phyloP scores from a whole-genome alignment of 1,140 invertebrate genomes.

The Nephila pilipes region DNA sequence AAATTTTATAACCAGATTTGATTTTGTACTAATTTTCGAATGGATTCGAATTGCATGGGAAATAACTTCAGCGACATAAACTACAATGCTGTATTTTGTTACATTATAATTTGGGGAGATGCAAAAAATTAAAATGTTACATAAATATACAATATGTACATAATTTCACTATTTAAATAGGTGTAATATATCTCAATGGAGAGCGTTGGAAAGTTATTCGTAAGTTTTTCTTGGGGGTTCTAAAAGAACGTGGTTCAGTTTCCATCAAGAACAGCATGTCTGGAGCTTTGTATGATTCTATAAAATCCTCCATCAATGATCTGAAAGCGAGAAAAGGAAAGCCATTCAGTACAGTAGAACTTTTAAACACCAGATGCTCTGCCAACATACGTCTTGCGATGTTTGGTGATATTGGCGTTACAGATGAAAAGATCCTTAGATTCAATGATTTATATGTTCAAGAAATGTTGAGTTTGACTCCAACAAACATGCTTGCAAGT shows the following conservation, averaged over 20 bases:
- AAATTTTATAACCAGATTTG: too few species aligned
- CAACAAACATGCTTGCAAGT: neutral
- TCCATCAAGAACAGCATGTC: neutral
- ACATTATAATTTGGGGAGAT: too few species aligned
- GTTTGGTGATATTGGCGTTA: conserved; percentile 14
- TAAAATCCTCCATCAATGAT: neutral
- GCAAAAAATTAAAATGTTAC: too few species aligned
- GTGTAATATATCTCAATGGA: conserved; percentile 19
- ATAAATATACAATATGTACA: too few species aligned
- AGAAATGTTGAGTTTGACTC: neutral
- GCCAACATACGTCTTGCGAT: neutral
- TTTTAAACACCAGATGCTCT: neutral
- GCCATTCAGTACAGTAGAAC: neutral
- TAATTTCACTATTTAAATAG: neutral
- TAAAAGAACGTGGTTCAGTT: conserved; percentile 24
- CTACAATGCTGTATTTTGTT: too few species aligned
- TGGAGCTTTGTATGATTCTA: conserved; percentile 1
- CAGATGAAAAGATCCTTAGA: neutral
- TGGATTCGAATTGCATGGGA: too few species aligned
- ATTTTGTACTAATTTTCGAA: too few species aligned
- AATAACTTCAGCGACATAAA: too few species aligned
- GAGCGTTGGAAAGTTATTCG: conserved; percentile 42
- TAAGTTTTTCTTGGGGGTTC: conserved; percentile 48
- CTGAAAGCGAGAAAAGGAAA: neutral
- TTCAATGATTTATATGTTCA: neutral